Evolutionary conservation across 2,888 invertebrate genomes (phyloP).

Genomic region (Melanostoma mellinum): DNA sequence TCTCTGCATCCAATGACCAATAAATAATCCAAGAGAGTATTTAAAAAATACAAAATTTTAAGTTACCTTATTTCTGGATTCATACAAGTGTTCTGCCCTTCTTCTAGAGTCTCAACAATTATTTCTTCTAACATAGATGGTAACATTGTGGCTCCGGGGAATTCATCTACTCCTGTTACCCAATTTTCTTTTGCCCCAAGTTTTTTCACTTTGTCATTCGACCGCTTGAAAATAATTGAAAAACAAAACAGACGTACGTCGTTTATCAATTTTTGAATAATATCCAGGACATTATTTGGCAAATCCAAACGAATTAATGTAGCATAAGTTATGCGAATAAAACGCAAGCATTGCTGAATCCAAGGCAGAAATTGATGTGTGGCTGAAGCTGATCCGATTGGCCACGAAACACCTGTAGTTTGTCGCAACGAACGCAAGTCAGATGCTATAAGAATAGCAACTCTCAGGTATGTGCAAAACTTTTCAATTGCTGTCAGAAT

Average conservation of each 20-base stretch:
- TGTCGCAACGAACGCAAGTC: constrained; percentile 82
- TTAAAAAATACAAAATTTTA: background rate
- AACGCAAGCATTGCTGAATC: constrained; percentile 91
- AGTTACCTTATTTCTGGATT: constrained; percentile 87
- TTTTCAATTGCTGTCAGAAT: constrained; percentile 89
- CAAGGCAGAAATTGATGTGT: constrained; percentile 85
- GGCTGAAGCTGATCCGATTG: constrained; percentile 83
- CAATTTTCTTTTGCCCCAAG: constrained; percentile 91
- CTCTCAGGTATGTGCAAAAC: constrained; percentile 88
- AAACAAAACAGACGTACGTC: constrained; percentile 94
- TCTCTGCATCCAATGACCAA: constrained; percentile 77
- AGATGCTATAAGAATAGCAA: constrained; percentile 87
- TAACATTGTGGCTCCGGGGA: constrained; percentile 91
- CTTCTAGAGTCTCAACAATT: constrained; percentile 88
- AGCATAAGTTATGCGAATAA: constrained; percentile 91
- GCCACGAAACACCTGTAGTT: constrained; percentile 79
- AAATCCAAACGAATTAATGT: constrained; percentile 92
- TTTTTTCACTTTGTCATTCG: constrained; percentile 89
- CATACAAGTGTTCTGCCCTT: constrained; percentile 87
- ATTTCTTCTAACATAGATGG: constrained; percentile 89
- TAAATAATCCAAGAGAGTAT: constrained; percentile 66
- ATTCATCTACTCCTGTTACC: constrained; percentile 92
- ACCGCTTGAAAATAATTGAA: constrained; percentile 91
- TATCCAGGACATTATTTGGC: constrained; percentile 93
- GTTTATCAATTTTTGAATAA: constrained; percentile 92